Evolutionary conservation across 2,888 invertebrate genomes (phyloP), one percentile per base, ranked within the genome.

Genomic region (Chalcis sispes): DNA sequence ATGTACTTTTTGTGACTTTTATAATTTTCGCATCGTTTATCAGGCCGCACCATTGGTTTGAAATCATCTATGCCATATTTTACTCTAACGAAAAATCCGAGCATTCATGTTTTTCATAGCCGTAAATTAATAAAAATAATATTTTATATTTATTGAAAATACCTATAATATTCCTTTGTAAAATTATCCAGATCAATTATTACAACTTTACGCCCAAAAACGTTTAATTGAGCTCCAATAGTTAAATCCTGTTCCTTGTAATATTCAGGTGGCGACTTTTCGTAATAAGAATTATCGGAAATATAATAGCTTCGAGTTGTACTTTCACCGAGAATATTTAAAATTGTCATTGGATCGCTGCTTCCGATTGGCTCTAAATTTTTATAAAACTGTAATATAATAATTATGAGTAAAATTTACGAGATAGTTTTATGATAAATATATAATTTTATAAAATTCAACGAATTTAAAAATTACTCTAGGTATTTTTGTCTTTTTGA

Each of bases 151-250:
- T 42, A 13, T 15, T 46, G 59, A 61, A 23, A 3, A 42, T 80
- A 88, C 88, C 86, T 85, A 89, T 97, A 98, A 89, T 95, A 97
- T 72, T 95, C 93, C 86, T 93, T 94, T 0, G 98, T 98, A 82
- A 94, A 97, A 1, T 92, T 90, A 89, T 98, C 98, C 83, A 96
- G 95, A 86, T 95, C 94, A 0, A 93, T 95, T 0, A 98, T 89
- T 0, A 96, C 91, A 25, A 97, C 91, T 79, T 93, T 93, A 25
- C 97, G 91, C 1, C 96, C 96, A 84, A 92, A 97, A 3, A 95
- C 93, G 85, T 95, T 95, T 1, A 98, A 85, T 0, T 93, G 92
- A 0, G 94, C 92, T 0, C 98, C 98, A 78, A 98, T 94, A 50
- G 93, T 92, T 29, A 98, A 90, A 88, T 98, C 97, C 18, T 91